Percentiles rank a stretch among this genome's conserved stretches.
These are phyloP conservation scores for Agonopterix alstromeriana DNA, from an alignment of 2,888 invertebrate genomes.

Conservation along the genomic window DNA sequence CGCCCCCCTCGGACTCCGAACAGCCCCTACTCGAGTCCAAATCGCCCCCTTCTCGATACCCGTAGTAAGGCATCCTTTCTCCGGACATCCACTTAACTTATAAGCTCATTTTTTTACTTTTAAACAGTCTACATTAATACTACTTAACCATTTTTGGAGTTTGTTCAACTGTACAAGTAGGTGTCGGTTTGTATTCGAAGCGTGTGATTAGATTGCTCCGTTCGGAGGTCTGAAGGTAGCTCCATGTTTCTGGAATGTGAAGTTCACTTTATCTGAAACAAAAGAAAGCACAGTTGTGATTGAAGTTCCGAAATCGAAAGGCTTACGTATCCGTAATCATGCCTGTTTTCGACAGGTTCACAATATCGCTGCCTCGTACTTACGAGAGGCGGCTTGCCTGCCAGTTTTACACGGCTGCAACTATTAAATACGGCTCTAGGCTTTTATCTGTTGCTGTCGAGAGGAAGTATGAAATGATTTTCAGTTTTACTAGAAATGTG, in stretches of 20 bases:
- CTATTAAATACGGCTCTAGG: no score
- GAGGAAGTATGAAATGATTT: no score
- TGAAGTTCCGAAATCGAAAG: no score
- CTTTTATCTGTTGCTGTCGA: no score
- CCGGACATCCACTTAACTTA: conserved; percentile 66
- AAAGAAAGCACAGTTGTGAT: conserved; percentile 19
- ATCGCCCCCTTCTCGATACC: conserved; percentile 57
- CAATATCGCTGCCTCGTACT: no score
- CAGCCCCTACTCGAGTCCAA: conserved; percentile 68
- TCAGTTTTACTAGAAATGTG: no score
- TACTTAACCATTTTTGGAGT: conserved; percentile 58
- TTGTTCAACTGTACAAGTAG: conserved; percentile 61
- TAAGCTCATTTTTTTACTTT: conserved; percentile 70
- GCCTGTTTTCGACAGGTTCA: no score
- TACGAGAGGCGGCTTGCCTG: no score
- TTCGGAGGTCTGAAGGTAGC: conserved; percentile 27
- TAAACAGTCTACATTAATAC: conserved; percentile 43
- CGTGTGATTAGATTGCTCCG: conserved; percentile 39
- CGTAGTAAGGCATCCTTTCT: conserved; percentile 69
- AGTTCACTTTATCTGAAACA: conserved; percentile 54
- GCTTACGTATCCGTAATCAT: no score
- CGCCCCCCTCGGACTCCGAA: conserved; percentile 64
- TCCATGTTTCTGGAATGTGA: conserved; percentile 46
- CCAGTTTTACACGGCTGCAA: no score
- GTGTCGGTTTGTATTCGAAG: conserved; percentile 51